A percentile compares a stretch with the other conserved stretches of the same genome.
Evolutionary conservation across 2,888 invertebrate species (phyloP).

Genomic region (Caenorhabditis zanzibari): DNA sequence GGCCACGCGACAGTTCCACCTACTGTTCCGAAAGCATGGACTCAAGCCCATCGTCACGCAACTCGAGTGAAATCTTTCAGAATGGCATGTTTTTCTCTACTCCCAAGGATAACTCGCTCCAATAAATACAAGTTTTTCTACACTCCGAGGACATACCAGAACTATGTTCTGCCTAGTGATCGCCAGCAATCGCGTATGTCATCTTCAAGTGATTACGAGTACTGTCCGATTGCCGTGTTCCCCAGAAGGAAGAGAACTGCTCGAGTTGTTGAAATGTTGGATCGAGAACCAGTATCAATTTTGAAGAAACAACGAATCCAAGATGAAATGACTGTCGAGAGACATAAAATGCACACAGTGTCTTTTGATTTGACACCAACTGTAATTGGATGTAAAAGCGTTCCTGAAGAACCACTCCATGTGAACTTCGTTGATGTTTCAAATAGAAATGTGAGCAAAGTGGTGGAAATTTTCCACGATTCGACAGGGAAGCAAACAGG

Average conservation of each 20-base stretch:
- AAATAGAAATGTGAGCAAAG: too few species aligned
- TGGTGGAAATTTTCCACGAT: too few species aligned
- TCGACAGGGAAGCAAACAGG: too few species aligned
- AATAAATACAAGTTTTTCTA: constrained; percentile 4
- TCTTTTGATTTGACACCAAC: not conserved
- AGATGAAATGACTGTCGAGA: too few species aligned
- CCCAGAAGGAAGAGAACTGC: not conserved
- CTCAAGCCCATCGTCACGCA: not conserved
- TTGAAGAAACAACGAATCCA: not conserved
- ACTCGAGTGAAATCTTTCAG: not conserved
- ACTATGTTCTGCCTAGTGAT: not conserved
- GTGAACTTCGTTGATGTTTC: too few species aligned
- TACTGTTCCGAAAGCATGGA: constrained; percentile 11
- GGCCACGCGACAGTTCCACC: not conserved
- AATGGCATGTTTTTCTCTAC: not conserved
- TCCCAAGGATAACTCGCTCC: not conserved
- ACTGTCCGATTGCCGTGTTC: not conserved
- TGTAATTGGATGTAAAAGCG: too few species aligned
- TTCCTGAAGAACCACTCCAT: too few species aligned
- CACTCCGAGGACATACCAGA: not conserved
- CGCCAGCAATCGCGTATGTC: not conserved
- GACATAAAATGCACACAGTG: too few species aligned
- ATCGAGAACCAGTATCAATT: not conserved
- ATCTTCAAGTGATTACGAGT: constrained; percentile 12
- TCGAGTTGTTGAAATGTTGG: not conserved